Percentiles rank a stretch among this genome's conserved stretches.
These are phyloP conservation scores for Trichonephila clavata DNA, from an alignment of 1,140 invertebrate species.

Conservation along the genomic window DNA sequence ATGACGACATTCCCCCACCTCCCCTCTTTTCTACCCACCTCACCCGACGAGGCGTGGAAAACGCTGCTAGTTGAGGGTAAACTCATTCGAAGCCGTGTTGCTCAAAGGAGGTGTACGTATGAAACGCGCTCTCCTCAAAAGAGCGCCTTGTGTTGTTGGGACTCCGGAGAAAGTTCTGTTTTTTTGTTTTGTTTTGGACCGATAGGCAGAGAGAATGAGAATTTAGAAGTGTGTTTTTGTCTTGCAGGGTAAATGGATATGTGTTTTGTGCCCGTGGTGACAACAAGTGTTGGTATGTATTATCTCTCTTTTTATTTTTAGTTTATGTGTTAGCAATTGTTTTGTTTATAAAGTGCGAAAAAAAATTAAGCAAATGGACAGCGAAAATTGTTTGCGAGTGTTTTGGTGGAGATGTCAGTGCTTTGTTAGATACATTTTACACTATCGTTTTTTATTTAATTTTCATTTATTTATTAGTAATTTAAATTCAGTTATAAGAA, in stretches of 20 bases:
- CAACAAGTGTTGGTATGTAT: slow-evolving; percentile 25
- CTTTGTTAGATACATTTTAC: too few relatives aligned
- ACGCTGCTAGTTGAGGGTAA: background rate
- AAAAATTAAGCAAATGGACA: too few relatives aligned
- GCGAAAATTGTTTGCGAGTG: too few relatives aligned
- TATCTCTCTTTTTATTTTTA: background rate
- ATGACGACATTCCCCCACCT: slow-evolving; percentile 34
- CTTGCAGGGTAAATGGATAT: slow-evolving; percentile 38
- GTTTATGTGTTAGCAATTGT: background rate
- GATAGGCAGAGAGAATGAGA: slow-evolving; percentile 14
- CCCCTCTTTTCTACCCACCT: background rate
- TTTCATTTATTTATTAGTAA: too few relatives aligned
- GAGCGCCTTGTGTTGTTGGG: background rate
- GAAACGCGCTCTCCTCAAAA: background rate
- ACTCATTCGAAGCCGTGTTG: slow-evolving; percentile 53
- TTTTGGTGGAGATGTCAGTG: too few relatives aligned
- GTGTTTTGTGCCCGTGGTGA: background rate
- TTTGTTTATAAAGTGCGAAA: background rate
- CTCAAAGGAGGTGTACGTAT: background rate
- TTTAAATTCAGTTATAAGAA: too few relatives aligned
- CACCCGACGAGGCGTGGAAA: slow-evolving; percentile 61
- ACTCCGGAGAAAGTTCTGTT: background rate
- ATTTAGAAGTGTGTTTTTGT: slow-evolving; percentile 44
- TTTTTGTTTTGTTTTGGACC: slow-evolving; percentile 28
- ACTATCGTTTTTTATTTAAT: too few relatives aligned